Percentiles rank a stretch among this genome's conserved stretches.
These are phyloP conservation scores for Gryon sp. DNA, from an alignment of 1,140 invertebrate species.

Conservation along the genomic window DNA sequence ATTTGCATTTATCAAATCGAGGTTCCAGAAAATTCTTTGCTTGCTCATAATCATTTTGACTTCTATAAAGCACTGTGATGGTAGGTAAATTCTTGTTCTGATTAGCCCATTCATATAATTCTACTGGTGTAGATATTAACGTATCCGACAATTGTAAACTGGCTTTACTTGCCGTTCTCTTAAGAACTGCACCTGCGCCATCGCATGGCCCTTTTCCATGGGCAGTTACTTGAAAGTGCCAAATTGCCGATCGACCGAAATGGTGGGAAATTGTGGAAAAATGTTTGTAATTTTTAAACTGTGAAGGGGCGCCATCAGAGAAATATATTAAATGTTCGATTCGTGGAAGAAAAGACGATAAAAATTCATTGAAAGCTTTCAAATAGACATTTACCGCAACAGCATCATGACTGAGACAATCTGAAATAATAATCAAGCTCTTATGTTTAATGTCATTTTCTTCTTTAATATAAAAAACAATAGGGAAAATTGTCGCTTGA, in stretches of 20 bases:
- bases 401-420: conserved; percentile 36
- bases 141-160: conserved; percentile 44
- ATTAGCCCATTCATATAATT: conserved; percentile 23
- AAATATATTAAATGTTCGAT: conserved; percentile 30
- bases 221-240: conserved; percentile 69
- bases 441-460: conserved; percentile 9
- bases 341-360: conserved; percentile 3
- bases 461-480: conserved; percentile 43
- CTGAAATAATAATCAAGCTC: conserved; percentile 39
- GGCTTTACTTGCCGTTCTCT: conserved; percentile 54
- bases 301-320: conserved; percentile 39
- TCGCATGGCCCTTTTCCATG: conserved; percentile 72
- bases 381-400: conserved; percentile 37
- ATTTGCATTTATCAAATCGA: conserved; percentile 11
- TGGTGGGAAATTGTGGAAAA: conserved; percentile 64
- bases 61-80: conserved; percentile 13
- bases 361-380: conserved; percentile 8
- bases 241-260: conserved; percentile 62
- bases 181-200: conserved; percentile 64
- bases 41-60: background rate
- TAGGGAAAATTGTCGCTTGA: conserved; percentile 64
- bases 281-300: conserved; percentile 65
- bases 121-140: conserved; percentile 7
- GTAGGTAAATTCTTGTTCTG: background rate
- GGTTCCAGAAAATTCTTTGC: conserved; percentile 9